Base-by-base conservation (phyloP, 1,140 invertebrate species). In the Pissodes strobi region DNA sequence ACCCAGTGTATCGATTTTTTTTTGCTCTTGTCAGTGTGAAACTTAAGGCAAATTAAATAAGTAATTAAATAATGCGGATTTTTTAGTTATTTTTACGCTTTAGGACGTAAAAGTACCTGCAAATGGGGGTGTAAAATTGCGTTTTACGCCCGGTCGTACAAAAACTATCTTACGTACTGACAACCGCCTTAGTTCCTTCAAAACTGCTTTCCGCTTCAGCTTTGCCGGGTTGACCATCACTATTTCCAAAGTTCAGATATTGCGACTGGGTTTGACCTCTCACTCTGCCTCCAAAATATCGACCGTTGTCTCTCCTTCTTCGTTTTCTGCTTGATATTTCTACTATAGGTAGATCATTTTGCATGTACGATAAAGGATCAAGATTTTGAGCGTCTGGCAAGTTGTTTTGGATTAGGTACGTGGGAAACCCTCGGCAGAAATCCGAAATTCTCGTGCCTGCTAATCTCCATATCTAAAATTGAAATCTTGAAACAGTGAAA, bases 111-210 rank as follows among this genome's bases (percentile, higher is more conserved):
- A n/a, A n/a, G n/a, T n/a, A n/a, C n/a, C n/a, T n/a, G n/a, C n/a
- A n/a, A n/a, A n/a, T n/a, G n/a, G n/a, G n/a, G n/a, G n/a, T n/a
- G n/a, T n/a, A n/a, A n/a, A n/a, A n/a, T n/a, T n/a, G n/a, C n/a
- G n/a, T n/a, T n/a, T n/a, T n/a, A n/a, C n/a, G n/a, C n/a, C n/a
- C n/a, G n/a, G n/a, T n/a, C n/a, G n/a, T n/a, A n/a, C n/a, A n/a
- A n/a, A n/a, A n/a, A n/a, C n/a, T n/a, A n/a, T n/a, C n/a, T n/a
- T 71, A 88, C 89, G 87, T 78, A 92, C 90, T 87, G 73, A 93
- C 90, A 69, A 86, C 82, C 6, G 90, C 88, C 69, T 85, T 84
- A 0, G 90, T 91, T 15, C 86, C 84, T 70, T 86, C 84, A 52
- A 84, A 84, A 37, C 84, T 85, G 6, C 90, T 88, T 74, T 90